A percentile compares a stretch with the other conserved stretches of the same genome.
Evolutionary conservation across 1,140 invertebrate species (phyloP).

Genomic region (Mylabris phalerata): DNA sequence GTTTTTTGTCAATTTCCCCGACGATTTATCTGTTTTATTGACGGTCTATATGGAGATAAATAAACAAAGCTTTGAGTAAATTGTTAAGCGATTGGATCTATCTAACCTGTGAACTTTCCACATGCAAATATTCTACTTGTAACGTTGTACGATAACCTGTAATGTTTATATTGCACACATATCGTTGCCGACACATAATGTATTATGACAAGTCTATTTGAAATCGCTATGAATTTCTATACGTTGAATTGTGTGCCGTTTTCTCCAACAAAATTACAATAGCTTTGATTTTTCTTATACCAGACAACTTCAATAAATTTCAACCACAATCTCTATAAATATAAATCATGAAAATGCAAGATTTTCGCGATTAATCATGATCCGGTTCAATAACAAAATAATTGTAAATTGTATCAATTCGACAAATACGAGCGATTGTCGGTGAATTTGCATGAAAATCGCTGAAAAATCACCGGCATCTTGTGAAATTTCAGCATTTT

Average conservation of each 20-base stretch:
- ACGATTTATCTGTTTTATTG: background rate
- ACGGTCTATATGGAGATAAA: background rate
- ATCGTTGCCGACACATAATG: conserved; percentile 24
- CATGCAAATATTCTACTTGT: conserved; percentile 35
- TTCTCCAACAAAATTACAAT: background rate
- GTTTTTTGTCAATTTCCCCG: no score
- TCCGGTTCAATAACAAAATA: no score
- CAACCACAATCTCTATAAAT: background rate
- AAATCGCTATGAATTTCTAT: conserved; percentile 3
- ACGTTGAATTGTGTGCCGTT: no score
- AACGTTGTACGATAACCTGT: conserved; percentile 30
- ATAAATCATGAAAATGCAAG: background rate
- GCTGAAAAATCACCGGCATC: no score
- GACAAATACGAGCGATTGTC: no score
- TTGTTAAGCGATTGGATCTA: conserved; percentile 2
- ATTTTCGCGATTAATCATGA: background rate
- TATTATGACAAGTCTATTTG: conserved; percentile 36
- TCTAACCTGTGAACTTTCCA: conserved; percentile 35
- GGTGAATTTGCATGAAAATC: no score
- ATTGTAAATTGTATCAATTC: no score
- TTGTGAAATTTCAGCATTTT: no score
- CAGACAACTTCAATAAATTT: background rate
- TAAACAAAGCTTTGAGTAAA: background rate
- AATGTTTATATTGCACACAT: conserved; percentile 24
- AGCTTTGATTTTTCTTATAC: background rate